Evolutionary conservation across 2,797 vertebrate genomes (phyloP).

Genomic region (Spinus pinus): DNA sequence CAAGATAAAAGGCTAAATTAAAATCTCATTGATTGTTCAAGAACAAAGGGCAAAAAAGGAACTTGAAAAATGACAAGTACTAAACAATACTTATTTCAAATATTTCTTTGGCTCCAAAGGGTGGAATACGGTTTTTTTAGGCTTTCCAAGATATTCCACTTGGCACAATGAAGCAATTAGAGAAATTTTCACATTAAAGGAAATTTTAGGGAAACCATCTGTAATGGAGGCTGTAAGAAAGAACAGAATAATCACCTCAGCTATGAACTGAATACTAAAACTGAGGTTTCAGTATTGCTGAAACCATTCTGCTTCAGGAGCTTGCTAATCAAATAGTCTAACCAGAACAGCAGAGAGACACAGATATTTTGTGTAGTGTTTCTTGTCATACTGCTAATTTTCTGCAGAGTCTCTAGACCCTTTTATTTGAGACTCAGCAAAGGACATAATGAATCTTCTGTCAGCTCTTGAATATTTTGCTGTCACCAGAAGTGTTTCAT

Average conservation of each 20-base stretch:
- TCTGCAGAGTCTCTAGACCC: background rate
- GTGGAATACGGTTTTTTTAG: background rate
- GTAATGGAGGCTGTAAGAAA: background rate
- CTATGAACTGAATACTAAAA: background rate
- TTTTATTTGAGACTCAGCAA: background rate
- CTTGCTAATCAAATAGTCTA: background rate
- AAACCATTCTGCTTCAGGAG: background rate
- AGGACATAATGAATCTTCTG: background rate
- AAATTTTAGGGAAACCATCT: background rate
- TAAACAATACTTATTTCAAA: background rate
- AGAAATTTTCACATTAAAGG: background rate
- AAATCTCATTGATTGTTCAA: background rate
- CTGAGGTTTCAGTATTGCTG: background rate
- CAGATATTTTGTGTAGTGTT: background rate
- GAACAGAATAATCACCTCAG: background rate
- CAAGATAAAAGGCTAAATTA: background rate
- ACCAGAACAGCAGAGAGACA: background rate
- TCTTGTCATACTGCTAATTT: background rate
- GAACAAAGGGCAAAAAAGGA: background rate
- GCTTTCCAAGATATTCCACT: background rate
- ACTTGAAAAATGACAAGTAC: background rate
- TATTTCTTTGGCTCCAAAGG: background rate
- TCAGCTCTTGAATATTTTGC: background rate
- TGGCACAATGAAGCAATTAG: background rate
- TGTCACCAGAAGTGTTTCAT: background rate